Base-by-base conservation (phyloP, 2,797 vertebrate genomes). In the Petrocephalus sullivani region DNA sequence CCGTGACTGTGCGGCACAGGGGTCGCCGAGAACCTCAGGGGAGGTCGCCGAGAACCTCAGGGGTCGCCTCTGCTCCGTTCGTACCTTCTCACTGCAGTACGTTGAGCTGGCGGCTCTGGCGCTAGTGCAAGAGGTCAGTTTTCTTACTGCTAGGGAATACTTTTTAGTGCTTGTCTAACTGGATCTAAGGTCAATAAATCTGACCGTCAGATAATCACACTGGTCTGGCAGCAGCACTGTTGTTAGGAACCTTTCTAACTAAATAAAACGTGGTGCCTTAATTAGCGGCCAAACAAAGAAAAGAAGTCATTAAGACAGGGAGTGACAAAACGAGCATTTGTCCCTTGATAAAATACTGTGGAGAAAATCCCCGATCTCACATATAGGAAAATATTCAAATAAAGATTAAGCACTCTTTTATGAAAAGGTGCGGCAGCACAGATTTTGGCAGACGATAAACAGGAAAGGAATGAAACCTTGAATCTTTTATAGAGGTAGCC, bases 1-100 rank as follows among this genome's bases (percentile, higher is more conserved):
- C 93, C 93, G 89, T 89, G 85, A 89, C 0, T 1, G 64, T 7
- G 58, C 57, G 84, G 71, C 8, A 49, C 71, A 64, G 5, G 4
- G 0, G 12, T n/a, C n/a, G n/a, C n/a, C 7, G 8, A 9, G 82
- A 54, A n/a, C 81, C 28, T 28, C 28, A 28, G 28, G 28, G 28
- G 28, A 28, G 1, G 28, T 28, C 28, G 28, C 1, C 28, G 28
- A 28, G 28, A 28, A 28, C 28, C 28, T 0, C 46, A 12, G 46
- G 16, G 7, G 49, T 49, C 51, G n/a, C 21, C 46, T 23, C 82
- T 23, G 23, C 46, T 53, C 21, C 46, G 2, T 0, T 84, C 21
- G 0, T 16, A 53, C 6, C 14, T 78, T 4, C 71, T 7, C 71
- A 78, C 71, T 7, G 71, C 37, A 46, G 37, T n/a, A 12, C 19